Conservation (phyloP, 2,888 invertebrate species). For the Crematogaster levior region DNA sequence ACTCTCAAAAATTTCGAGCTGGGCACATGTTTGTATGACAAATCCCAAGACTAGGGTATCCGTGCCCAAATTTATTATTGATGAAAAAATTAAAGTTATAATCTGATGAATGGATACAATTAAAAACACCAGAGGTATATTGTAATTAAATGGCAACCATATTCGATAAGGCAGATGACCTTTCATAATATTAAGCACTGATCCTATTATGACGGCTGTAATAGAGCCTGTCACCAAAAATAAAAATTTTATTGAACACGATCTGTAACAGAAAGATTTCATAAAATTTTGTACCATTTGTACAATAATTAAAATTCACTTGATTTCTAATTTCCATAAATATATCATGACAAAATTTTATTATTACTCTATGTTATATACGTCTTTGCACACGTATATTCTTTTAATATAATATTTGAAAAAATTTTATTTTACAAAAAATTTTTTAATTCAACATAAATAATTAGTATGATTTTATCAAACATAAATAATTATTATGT, state of each 20-base stretch:
- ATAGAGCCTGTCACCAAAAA: not conserved
- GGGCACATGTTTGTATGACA: slow-evolving; percentile 69
- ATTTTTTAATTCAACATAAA: not conserved
- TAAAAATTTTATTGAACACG: not conserved
- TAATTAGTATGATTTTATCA: too few relatives aligned
- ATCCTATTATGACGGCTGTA: not conserved
- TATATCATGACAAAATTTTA: too few relatives aligned
- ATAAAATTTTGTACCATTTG: too few relatives aligned
- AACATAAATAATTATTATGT: not conserved
- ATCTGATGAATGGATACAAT: slow-evolving; percentile 12
- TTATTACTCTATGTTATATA: too few relatives aligned
- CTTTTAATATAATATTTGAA: too few relatives aligned
- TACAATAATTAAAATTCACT: too few relatives aligned
- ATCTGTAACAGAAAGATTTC: not conserved
- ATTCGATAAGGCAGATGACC: slow-evolving; percentile 21
- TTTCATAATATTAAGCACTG: not conserved
- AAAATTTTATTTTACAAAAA: too few relatives aligned
- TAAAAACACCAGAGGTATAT: not conserved
- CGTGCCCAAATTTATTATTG: slow-evolving; percentile 62
- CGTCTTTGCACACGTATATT: too few relatives aligned
- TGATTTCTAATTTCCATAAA: too few relatives aligned
- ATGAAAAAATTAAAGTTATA: not conserved
- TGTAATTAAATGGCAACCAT: slow-evolving; percentile 22
- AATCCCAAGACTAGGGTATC: slow-evolving; percentile 70
- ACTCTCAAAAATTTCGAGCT: slow-evolving; percentile 72